Percentiles rank a stretch among this genome's conserved stretches.
These are phyloP conservation scores for Chrysopilus asiliformis DNA, from an alignment of 2,888 invertebrate genomes.

Conservation along the genomic window DNA sequence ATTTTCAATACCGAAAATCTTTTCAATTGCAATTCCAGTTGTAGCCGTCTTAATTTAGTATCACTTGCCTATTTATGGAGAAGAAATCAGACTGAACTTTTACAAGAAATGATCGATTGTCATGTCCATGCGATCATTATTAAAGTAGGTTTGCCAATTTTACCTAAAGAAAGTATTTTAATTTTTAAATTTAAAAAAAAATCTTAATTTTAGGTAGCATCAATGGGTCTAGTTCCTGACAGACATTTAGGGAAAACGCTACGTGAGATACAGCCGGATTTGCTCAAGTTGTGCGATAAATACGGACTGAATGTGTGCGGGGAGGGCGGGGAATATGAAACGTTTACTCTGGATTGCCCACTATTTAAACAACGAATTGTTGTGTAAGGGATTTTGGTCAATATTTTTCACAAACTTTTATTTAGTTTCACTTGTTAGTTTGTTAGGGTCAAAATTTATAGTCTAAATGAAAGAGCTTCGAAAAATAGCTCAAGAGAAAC, in stretches of 20 bases:
- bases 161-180: too few relatives aligned
- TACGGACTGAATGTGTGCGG: constrained; percentile 94
- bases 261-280: constrained; percentile 72
- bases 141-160: constrained; percentile 68
- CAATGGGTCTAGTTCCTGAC: constrained; percentile 75
- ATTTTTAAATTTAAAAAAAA: too few relatives aligned
- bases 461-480: too few relatives aligned
- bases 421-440: too few relatives aligned
- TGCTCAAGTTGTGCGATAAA: constrained; percentile 79
- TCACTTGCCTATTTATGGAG: constrained; percentile 93
- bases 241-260: constrained; percentile 80
- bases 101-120: constrained; percentile 93
- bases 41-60: constrained; percentile 75
- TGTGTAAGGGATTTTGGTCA: constrained; percentile 60
- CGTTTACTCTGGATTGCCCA: constrained; percentile 94
- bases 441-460: too few relatives aligned
- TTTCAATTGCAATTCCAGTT: constrained; percentile 41
- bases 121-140: constrained; percentile 89
- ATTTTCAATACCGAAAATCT: neutral
- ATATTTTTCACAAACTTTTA: too few relatives aligned
- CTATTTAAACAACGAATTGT: constrained; percentile 81
- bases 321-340: constrained; percentile 98
- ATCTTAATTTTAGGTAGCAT: constrained; percentile 55
- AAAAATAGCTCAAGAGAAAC: too few relatives aligned
- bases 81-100: constrained; percentile 81